Evolutionary conservation across 2,113 vertebrate species (phyloP).

Genomic region (Alces alces): DNA sequence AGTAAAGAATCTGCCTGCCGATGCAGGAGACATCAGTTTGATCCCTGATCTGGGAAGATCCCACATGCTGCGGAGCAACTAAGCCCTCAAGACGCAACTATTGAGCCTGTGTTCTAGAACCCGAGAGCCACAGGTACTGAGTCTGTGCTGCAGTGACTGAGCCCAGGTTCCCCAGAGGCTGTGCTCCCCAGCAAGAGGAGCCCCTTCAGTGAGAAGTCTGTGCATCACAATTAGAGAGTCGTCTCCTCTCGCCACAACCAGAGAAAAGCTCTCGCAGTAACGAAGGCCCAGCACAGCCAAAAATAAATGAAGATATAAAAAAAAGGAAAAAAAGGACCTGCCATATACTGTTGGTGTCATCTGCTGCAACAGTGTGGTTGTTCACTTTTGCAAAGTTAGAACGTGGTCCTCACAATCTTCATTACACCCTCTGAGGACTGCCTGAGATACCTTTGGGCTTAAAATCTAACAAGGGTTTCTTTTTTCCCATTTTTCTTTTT

Average conservation of each 20-base stretch:
- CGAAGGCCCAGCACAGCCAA: neutral
- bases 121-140: neutral
- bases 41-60: neutral
- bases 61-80: neutral
- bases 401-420: neutral
- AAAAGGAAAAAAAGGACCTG: neutral
- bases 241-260: neutral
- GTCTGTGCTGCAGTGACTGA: neutral
- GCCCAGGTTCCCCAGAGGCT: neutral
- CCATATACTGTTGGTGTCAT: neutral
- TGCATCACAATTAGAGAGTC: neutral
- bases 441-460: neutral
- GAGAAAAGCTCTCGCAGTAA: neutral
- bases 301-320: neutral
- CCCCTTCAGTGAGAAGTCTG: neutral
- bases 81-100: accelerated
- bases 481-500: neutral
- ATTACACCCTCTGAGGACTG: neutral
- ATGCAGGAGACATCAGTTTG: neutral
- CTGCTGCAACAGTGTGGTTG: neutral
- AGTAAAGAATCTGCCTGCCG: neutral
- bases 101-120: neutral
- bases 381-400: neutral
- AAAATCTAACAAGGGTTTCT: neutral
- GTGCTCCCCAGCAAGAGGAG: neutral